A percentile compares a stretch with the other conserved stretches of the same genome.
Conservation (phyloP, 1,140 invertebrate genomes). For the Macrostomum lignano region DNA sequence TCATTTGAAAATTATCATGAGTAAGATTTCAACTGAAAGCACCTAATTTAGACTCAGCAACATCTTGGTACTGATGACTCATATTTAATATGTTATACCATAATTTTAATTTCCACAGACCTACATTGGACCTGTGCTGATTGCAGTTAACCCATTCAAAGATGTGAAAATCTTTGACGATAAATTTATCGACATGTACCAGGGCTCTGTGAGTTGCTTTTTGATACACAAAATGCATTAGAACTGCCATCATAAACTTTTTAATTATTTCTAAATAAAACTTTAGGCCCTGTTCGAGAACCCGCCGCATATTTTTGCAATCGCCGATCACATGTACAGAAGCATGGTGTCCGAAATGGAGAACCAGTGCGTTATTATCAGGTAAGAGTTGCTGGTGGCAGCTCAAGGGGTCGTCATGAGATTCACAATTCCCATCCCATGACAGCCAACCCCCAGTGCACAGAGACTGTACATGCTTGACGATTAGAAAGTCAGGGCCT, state of each 20-base stretch:
- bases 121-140: constrained; percentile 48
- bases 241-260: too few species aligned
- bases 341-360: constrained; percentile 46
- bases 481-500: too few species aligned
- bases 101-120: constrained; percentile 30
- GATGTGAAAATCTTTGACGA: constrained; percentile 42
- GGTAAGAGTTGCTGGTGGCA: constrained; percentile 31
- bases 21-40: too few species aligned
- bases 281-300: constrained; percentile 45
- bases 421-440: too few species aligned
- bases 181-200: constrained; percentile 41
- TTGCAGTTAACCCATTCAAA: constrained; percentile 50
- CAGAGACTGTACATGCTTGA: too few species aligned
- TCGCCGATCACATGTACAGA: constrained; percentile 45
- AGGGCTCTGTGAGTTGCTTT: constrained; percentile 37
- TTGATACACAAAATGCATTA: too few species aligned
- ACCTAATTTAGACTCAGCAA: too few species aligned
- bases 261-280: constrained; percentile 5
- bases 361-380: constrained; percentile 46
- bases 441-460: too few species aligned
- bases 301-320: constrained; percentile 43
- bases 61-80: too few species aligned
- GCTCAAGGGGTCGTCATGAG: too few species aligned
- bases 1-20: not conserved
- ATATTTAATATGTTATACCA: too few species aligned